Percentiles rank a stretch among this genome's conserved stretches.
Conservation (phyloP, 2,888 invertebrate species). For the Caenorhabditis auriculariae region DNA sequence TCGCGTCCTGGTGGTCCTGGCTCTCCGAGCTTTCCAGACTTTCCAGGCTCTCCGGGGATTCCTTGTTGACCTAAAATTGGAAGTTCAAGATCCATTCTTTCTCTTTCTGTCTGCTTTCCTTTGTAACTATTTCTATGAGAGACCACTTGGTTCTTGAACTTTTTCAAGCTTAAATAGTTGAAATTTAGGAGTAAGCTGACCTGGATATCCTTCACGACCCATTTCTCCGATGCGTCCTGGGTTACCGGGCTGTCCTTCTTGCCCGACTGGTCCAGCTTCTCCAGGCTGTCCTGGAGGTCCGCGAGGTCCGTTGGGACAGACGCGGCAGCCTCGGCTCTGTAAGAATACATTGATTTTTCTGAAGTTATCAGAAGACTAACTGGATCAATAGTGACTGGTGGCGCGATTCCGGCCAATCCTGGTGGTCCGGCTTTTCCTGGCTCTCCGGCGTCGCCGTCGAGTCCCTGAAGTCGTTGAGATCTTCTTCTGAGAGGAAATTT, state of each 20-base stretch:
- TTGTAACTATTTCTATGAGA: not conserved
- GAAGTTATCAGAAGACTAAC: slow-evolving; percentile 6
- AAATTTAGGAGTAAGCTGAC: slow-evolving; percentile 7
- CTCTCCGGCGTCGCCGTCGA: slow-evolving; percentile 43
- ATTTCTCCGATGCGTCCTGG: slow-evolving; percentile 49
- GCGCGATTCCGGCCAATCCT: slow-evolving; percentile 55
- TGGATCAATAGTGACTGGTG: slow-evolving; percentile 54
- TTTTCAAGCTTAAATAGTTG: too few relatives aligned
- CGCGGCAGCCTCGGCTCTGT: slow-evolving; percentile 47
- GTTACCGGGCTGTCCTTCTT: slow-evolving; percentile 49
- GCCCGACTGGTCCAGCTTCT: slow-evolving; percentile 44
- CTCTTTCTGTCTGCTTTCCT: not conserved
- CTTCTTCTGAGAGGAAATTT: not conserved
- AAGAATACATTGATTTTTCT: slow-evolving; percentile 3
- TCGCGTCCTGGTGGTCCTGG: slow-evolving; percentile 37
- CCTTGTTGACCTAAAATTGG: slow-evolving; percentile 34
- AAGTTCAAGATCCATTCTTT: not conserved
- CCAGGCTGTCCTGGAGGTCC: slow-evolving; percentile 58
- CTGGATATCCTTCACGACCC: slow-evolving; percentile 50
- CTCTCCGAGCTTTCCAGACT: slow-evolving; percentile 48
- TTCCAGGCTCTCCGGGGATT: slow-evolving; percentile 55
- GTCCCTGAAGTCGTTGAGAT: too few relatives aligned
- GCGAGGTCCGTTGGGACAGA: slow-evolving; percentile 55
- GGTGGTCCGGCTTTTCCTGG: slow-evolving; percentile 47
- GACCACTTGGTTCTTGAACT: too few relatives aligned